A percentile compares a stretch with the other conserved stretches of the same genome.
Conservation (phyloP, 2,113 vertebrate species). For the Entelurus aequoreus region DNA sequence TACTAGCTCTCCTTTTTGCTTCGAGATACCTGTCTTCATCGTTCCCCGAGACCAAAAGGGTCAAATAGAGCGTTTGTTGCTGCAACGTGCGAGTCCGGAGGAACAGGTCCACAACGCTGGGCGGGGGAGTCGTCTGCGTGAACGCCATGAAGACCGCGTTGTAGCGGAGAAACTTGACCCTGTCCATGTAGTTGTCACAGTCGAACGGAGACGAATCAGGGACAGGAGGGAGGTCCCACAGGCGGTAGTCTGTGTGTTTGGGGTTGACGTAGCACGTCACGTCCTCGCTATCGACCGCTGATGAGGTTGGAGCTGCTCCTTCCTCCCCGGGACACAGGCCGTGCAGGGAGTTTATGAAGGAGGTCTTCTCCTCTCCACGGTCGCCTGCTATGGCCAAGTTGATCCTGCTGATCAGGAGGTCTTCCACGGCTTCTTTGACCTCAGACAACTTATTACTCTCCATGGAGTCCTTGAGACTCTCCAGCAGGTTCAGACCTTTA, state of each 20-base stretch:
- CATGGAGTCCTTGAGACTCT: slow-evolving; percentile 66
- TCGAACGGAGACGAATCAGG: slow-evolving; percentile 41
- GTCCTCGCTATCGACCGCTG: slow-evolving; percentile 35
- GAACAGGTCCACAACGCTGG: slow-evolving; percentile 50
- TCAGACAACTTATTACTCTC: slow-evolving; percentile 67
- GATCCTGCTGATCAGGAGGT: slow-evolving; percentile 69
- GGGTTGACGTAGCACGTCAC: slow-evolving; percentile 53
- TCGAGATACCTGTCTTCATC: slow-evolving; percentile 52
- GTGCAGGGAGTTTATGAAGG: slow-evolving; percentile 62
- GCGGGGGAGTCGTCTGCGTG: slow-evolving; percentile 28
- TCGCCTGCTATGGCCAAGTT: slow-evolving; percentile 61
- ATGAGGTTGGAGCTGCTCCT: slow-evolving; percentile 36
- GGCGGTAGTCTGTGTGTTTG: slow-evolving; percentile 61
- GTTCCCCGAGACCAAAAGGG: slow-evolving; percentile 44
- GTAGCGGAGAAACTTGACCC: slow-evolving; percentile 55
- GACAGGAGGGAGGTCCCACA: slow-evolving; percentile 66
- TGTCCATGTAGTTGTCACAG: slow-evolving; percentile 56
- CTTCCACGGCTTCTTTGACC: slow-evolving; percentile 68
- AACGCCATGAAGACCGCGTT: slow-evolving; percentile 63
- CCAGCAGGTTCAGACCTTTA: slow-evolving; percentile 62
- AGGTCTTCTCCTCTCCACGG: slow-evolving; percentile 51
- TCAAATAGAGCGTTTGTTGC: slow-evolving; percentile 56
- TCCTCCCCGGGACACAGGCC: slow-evolving; percentile 56
- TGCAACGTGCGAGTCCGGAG: slow-evolving; percentile 53
- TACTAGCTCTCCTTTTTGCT: slow-evolving; percentile 40